Base-by-base conservation (phyloP, 2,888 invertebrate species). In the Lochmaea crataegi region DNA sequence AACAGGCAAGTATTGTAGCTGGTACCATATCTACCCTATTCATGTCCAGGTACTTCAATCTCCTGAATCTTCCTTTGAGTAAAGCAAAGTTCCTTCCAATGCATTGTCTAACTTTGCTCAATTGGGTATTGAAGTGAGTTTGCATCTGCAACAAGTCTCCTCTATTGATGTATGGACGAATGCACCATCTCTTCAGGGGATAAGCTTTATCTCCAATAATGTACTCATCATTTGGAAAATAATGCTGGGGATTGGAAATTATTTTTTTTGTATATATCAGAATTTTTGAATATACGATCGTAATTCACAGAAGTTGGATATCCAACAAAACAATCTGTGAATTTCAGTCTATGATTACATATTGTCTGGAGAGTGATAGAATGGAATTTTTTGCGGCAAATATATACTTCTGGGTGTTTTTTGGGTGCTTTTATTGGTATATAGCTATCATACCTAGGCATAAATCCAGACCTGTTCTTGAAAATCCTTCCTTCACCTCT, bases 141-240 rank as follows among this genome's bases (percentile, higher is more conserved):
- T 66, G 48, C 32, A 53, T 10, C 53, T 48, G 66, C 56, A 51
- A 9, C 32, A 66, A 66, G 38, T 66, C 53, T 51, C 66, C 66
- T 66, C 66, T 66, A 26, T 66, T 66, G 32, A 66, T 66, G 38
- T 66, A 66, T 14, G 48, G 48, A 48, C 48, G n/a, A 65, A 81
- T 77, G 65, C 78, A 78, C 77, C 79, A 80, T n/a, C 63, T 60
- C 38, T 73, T 42, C 2, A 78, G 53, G 48, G 78, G 80, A 65
- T 81, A 81, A 38, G 80, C 79, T 68, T 77, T 78, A 72, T 81
- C 81, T n/a, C 79, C 79, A 48, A 80, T 75, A 11, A 82, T 81
- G 48, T 74, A 64, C 32, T 69, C 63, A 63, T 69, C 53, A 48
- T 69, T 53, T 63, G 53, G 38, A 53, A 69, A 63, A 14, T 51